These are phyloP conservation scores for Charadrius vociferus DNA, from an alignment of 2,113 vertebrate genomes.

Conservation along the genomic window DNA sequence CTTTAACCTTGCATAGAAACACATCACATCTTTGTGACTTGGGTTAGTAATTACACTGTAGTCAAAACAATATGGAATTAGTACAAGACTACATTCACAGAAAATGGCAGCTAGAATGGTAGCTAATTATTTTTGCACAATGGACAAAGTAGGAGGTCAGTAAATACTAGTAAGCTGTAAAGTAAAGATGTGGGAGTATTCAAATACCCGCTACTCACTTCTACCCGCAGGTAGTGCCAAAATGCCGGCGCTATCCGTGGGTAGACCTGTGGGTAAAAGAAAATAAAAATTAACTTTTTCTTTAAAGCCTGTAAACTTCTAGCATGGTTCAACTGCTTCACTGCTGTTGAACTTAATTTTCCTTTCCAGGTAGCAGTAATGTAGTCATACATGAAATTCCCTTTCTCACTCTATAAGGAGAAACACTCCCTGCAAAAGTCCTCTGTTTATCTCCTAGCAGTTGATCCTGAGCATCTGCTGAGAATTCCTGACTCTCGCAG, in stretches of 20 bases:
- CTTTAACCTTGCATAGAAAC: slow-evolving; percentile 5
- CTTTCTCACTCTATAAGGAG: not conserved
- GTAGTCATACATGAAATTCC: not conserved
- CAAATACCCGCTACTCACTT: slow-evolving; percentile 76
- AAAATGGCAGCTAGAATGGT: slow-evolving; percentile 59
- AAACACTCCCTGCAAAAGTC: not conserved
- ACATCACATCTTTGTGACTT: not conserved
- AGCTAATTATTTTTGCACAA: slow-evolving; percentile 37
- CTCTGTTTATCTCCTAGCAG: not conserved
- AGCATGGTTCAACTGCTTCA: not conserved
- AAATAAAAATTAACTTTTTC: slow-evolving; percentile 73
- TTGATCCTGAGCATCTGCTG: not conserved
- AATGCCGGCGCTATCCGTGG: slow-evolving; percentile 80
- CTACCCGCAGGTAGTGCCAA: slow-evolving; percentile 83
- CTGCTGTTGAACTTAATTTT: not conserved
- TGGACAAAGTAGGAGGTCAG: slow-evolving; percentile 36
- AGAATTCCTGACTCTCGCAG: not conserved
- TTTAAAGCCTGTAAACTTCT: slow-evolving; percentile 45
- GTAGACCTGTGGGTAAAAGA: slow-evolving; percentile 79
- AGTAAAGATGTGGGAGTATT: slow-evolving; percentile 62
- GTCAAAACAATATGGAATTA: slow-evolving; percentile 44
- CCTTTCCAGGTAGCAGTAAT: not conserved
- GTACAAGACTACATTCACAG: slow-evolving; percentile 31
- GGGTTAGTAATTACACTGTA: slow-evolving; percentile 23
- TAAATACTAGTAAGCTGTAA: slow-evolving; percentile 36